Percentiles rank a stretch among this genome's conserved stretches.
phyloP scores from a whole-genome alignment of 2,888 invertebrate genomes.

The Prosopocoilus inquinatus region DNA sequence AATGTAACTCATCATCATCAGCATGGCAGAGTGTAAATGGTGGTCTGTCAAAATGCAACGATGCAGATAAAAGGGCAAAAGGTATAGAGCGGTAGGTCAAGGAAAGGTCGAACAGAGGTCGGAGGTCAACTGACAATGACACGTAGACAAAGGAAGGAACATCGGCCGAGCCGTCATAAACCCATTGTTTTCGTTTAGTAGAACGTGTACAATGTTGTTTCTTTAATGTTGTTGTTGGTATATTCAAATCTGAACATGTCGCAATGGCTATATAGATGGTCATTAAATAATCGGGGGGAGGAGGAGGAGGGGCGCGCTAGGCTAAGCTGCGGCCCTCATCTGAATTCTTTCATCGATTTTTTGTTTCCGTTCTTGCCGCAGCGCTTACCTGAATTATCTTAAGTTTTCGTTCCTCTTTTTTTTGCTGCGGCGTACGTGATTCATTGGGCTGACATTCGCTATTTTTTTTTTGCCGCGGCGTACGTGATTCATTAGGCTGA shows the following conservation, averaged over 20 bases:
- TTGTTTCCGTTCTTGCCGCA: no score
- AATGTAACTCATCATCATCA: conserved; percentile 6
- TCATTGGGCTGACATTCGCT: no score
- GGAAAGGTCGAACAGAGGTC: conserved; percentile 49
- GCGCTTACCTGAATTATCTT: no score
- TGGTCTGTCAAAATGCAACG: conserved; percentile 52
- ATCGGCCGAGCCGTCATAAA: conserved; percentile 52
- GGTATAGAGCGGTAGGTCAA: conserved; percentile 36
- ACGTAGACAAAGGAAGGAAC: conserved; percentile 77
- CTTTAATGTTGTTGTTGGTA: conserved; percentile 31
- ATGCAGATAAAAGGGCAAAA: conserved; percentile 45
- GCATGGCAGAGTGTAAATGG: conserved; percentile 42
- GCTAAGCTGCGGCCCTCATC: conserved; percentile 24
- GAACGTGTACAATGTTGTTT: conserved; percentile 45
- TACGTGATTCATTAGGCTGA: no score
- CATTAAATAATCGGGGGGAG: no score
- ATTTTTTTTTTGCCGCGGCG: no score
- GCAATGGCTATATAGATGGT: conserved; percentile 21
- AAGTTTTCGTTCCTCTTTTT: no score
- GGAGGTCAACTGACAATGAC: conserved; percentile 62
- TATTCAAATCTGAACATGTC: conserved; percentile 12
- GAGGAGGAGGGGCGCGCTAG: no score
- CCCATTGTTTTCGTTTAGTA: conserved; percentile 34
- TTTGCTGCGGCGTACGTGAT: no score
- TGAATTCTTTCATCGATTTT: no score